Evolutionary conservation across 2,888 invertebrate genomes (phyloP).

Genomic region (Doris montereyensis): DNA sequence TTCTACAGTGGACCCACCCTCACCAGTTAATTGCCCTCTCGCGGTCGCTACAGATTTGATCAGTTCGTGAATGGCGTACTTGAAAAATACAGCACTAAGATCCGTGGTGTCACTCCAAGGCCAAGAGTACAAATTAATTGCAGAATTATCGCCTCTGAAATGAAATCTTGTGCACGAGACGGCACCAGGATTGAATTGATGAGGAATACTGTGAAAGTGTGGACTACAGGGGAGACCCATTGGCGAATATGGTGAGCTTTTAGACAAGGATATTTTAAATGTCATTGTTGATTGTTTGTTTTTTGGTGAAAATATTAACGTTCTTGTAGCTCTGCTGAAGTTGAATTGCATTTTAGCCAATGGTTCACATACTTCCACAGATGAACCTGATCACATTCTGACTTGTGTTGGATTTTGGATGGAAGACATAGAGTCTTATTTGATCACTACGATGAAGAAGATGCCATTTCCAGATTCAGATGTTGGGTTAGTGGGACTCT

Average conservation of each 20-base stretch:
- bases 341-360: too few relatives aligned
- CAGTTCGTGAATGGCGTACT: conserved; percentile 77
- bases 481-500: conserved; percentile 92
- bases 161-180: conserved; percentile 95
- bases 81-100: conserved; percentile 87
- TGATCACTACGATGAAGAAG: conserved; percentile 97
- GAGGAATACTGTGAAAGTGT: conserved; percentile 97
- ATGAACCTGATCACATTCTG: conserved; percentile 95
- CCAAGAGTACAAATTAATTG: conserved; percentile 93
- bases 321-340: too few relatives aligned
- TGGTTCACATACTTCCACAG: too few relatives aligned
- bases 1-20: conserved; percentile 77
- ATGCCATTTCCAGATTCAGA: conserved; percentile 94
- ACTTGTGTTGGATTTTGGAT: conserved; percentile 99
- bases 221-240: conserved; percentile 95
- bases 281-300: too few relatives aligned
- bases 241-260: conserved; percentile 80
- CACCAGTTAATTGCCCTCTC: conserved; percentile 95
- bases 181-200: conserved; percentile 92
- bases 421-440: conserved; percentile 95
- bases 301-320: too few relatives aligned
- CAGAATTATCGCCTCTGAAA: conserved; percentile 93
- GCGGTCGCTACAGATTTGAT: conserved; percentile 95
- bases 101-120: conserved; percentile 93
- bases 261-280: too few relatives aligned